Evolutionary conservation across 2,797 vertebrate species (phyloP), one percentile per base, ranked within the genome.

Genomic region (Falco columbarius): DNA sequence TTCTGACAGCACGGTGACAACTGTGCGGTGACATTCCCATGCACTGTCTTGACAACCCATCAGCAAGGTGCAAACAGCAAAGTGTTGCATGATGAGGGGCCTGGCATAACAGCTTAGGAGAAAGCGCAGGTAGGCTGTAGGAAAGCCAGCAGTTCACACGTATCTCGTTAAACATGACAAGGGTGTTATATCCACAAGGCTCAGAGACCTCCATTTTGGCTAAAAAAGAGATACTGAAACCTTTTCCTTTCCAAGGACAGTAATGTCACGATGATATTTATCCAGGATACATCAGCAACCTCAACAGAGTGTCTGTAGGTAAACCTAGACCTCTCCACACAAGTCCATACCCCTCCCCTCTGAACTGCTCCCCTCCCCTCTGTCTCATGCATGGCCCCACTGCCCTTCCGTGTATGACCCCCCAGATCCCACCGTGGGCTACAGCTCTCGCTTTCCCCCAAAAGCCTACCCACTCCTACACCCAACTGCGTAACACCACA

Each of bases 31-130:
- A 93, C 90, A 29, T 80, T 76, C 59, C 77, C 0, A 0, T 71
- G 84, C 83, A 29, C 77, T 36, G 47, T 15, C 93, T 58, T 95
- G 94, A 93, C 96, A 97, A 38, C 52, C 74, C 89, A 82, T 91
- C 93, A 93, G 61, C 66, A 82, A 90, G 77, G 86, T 96, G 93
- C 95, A 92, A 94, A 90, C 92, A 94, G 75, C 59, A n/a, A 61
- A 90, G 75, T 24, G 46, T 63, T 70, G 52, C 77, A 55, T 46
- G 74, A 55, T 51, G 29, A 96, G 66, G 66, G 65, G 40, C 85
- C 75, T 95, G 89, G 86, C 56, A 77, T 12, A 74, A 77, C 7
- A 4, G 49, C 67, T 87, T 19, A 40, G 36, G 49, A 1, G 6
- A 68, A 92, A 73, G 67, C 20, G 1, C 86, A 94, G 90, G 71